phyloP scores from a whole-genome alignment of 2,797 vertebrate genomes.

The Eremophila alpestris region DNA sequence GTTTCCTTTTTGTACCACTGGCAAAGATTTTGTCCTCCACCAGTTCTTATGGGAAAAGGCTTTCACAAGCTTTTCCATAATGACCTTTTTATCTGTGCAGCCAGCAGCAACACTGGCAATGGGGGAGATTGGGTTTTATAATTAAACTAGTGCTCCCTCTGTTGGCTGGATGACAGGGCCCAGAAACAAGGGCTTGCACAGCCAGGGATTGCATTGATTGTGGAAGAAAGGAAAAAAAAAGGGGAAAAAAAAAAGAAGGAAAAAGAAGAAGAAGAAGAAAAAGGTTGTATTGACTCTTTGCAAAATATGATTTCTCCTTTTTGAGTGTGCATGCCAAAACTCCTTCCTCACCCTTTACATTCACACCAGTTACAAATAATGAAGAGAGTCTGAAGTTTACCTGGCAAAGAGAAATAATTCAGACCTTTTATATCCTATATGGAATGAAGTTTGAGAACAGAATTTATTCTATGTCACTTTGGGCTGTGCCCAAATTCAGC shows the following conservation, averaged over 20 bases:
- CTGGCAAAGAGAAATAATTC: background rate
- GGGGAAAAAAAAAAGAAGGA: too few relatives aligned
- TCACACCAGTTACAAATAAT: background rate
- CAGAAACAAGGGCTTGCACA: background rate
- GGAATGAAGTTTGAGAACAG: constrained; percentile 18
- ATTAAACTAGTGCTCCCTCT: constrained; percentile 64
- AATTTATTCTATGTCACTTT: constrained; percentile 6
- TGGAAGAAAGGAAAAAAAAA: too few relatives aligned
- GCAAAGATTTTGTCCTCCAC: background rate
- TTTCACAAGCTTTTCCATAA: constrained; percentile 5
- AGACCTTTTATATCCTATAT: background rate
- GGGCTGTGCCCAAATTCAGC: constrained; percentile 11
- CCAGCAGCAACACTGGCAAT: constrained; percentile 8
- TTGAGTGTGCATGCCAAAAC: background rate
- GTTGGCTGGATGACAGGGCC: constrained; percentile 46
- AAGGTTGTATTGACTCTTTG: background rate
- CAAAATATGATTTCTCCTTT: background rate
- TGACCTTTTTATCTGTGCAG: constrained; percentile 28
- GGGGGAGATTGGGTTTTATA: background rate
- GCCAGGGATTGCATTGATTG: background rate
- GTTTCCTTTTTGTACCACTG: background rate
- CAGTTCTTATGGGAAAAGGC: constrained; percentile 13
- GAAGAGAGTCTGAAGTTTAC: background rate
- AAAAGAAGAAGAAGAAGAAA: too few relatives aligned
- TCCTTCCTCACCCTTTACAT: background rate